Conservation (phyloP, 92 coral and sea anemone genomes). For the Anthopleura xanthogrammica region DNA sequence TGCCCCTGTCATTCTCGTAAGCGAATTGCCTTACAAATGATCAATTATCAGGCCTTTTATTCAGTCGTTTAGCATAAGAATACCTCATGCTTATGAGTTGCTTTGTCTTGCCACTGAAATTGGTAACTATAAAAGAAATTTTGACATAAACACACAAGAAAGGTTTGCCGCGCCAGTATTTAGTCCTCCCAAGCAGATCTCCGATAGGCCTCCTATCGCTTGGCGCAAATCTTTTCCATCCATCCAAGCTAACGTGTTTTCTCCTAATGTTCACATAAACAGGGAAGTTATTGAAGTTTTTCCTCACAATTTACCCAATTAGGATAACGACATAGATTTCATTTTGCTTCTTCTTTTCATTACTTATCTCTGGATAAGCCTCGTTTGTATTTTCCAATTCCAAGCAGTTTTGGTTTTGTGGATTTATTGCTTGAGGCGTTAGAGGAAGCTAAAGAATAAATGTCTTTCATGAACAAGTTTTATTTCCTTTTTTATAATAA, state of each 20-base stretch:
- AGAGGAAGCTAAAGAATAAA: constrained; percentile 74
- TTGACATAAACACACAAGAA: constrained; percentile 69
- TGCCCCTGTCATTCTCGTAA: constrained; percentile 77
- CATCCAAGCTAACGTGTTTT: constrained; percentile 11
- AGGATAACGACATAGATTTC: constrained; percentile 54
- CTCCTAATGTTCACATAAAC: constrained; percentile 58
- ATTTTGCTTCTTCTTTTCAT: constrained; percentile 54
- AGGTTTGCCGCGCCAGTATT: constrained; percentile 31
- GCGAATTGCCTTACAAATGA: constrained; percentile 99
- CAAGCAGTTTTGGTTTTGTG: constrained; percentile 49
- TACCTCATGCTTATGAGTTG: constrained; percentile 73
- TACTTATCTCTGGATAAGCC: constrained; percentile 51
- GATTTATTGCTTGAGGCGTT: constrained; percentile 89
- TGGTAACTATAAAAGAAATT: constrained; percentile 62
- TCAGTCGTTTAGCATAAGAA: constrained; percentile 93
- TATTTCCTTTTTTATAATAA: constrained; percentile 87
- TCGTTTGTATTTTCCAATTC: constrained; percentile 87
- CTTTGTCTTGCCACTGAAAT: constrained; percentile 82
- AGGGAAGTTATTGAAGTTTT: constrained; percentile 70
- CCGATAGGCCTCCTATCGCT: constrained; percentile 27
- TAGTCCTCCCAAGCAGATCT: constrained; percentile 33
- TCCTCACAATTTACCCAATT: constrained; percentile 77
- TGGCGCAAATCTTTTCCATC: constrained; percentile 10
- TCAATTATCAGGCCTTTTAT: constrained; percentile 94
- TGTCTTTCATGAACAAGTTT: constrained; percentile 82